Evolutionary conservation across 92 coral and sea anemone species (phyloP).

Genomic region (Isaurus tuberculatus): DNA sequence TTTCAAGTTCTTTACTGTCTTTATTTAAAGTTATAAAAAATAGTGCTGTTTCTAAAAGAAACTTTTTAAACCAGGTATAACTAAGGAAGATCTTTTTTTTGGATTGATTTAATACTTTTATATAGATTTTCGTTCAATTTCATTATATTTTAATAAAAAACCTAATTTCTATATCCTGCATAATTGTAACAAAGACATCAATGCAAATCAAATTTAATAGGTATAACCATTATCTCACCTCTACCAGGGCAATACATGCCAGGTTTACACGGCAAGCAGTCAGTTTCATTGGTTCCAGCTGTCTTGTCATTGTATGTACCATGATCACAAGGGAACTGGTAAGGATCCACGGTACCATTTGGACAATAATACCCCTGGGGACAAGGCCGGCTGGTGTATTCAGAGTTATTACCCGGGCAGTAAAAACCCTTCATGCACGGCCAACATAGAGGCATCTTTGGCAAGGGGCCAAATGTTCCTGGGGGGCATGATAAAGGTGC

Average conservation of each 20-base stretch:
- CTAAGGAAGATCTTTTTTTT: no score
- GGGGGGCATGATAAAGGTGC: constrained; percentile 82
- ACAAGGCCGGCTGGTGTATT: constrained; percentile 90
- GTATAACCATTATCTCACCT: constrained; percentile 66
- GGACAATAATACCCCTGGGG: constrained; percentile 95
- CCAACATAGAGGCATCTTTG: constrained; percentile 74
- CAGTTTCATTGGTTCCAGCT: constrained; percentile 67
- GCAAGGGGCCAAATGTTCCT: constrained; percentile 77
- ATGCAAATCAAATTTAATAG: neutral
- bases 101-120: no score
- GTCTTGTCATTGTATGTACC: constrained; percentile 86
- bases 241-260: constrained; percentile 90
- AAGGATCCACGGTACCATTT: constrained; percentile 76
- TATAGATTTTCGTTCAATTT: no score
- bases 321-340: constrained; percentile 83
- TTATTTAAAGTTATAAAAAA: no score
- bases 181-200: neutral
- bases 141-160: neutral
- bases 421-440: constrained; percentile 88
- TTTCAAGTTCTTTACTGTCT: no score
- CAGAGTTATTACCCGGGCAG: constrained; percentile 94
- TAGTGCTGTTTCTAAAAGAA: no score
- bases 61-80: no score
- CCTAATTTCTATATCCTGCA: neutral
- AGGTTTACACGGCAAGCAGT: constrained; percentile 87